Evolutionary conservation across 1,140 invertebrate species (phyloP), one percentile per base, ranked within the genome.

Genomic region (Pogonognathellus flavescens): DNA sequence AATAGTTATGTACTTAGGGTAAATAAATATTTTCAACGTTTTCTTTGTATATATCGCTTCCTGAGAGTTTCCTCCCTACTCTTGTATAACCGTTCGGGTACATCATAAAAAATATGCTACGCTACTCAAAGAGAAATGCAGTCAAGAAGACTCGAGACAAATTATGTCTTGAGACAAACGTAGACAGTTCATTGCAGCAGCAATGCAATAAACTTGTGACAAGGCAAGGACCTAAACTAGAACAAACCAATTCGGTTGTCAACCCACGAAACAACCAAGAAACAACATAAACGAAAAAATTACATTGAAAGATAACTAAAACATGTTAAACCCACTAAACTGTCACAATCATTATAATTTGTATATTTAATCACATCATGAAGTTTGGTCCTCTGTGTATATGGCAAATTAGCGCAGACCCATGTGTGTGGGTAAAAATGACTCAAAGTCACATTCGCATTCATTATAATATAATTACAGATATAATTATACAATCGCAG

Each of bases 1-100:
- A 76, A 76, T 76, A n/a, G n/a, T n/a, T n/a, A n/a, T n/a, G n/a
- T n/a, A 76, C 70, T 41, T 41, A 31, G 41, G 14, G 70, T 76
- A 76, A 76, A 49, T 49, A 76, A 76, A 57, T 2, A 57, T 57
- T 57, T 57, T 57, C 53, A 14, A n/a, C n/a, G n/a, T 57, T 57
- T n/a, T 57, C n/a, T n/a, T 57, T n/a, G 53, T 13, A 13, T n/a
- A n/a, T 9, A 57, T n/a, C n/a, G n/a, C n/a, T n/a, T n/a, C n/a
- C n/a, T n/a, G n/a, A n/a, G n/a, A n/a, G n/a, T 57, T 57, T 57
- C n/a, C 70, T 76, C n/a, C 70, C 13, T 41, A 13, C 66, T 70
- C 66, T 70, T 41, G 6, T 41, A 41, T 1, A 66, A 66, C 22
- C 10, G 22, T 66, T 66, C 62, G 22, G 62, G 20, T 25, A 66